Base-by-base conservation (phyloP, 1,140 invertebrate genomes). In the Drosophila neocordata region DNA sequence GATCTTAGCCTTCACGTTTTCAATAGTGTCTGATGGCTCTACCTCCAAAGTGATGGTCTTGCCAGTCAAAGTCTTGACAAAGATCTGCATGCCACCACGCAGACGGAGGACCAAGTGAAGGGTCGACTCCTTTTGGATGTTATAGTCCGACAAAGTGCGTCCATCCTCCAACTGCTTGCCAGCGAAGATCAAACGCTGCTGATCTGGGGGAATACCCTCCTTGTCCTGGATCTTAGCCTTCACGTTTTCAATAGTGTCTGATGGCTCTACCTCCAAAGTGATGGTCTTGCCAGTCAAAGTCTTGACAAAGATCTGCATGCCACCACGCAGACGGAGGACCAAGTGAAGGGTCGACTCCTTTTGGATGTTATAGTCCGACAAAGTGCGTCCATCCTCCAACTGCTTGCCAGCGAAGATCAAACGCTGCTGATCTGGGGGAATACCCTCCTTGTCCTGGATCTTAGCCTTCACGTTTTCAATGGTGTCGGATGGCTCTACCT, bases 61-160 rank as follows among this genome's bases (percentile, higher is more conserved):
- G 65, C 96, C 96, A 77, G 95, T 96, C 1, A 96, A 92, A 70
- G 95, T 96, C 91, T 96, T 96, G 1, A 96, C 96, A 90, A 96
- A 96, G 79, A 96, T 96, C 92, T 93, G 95, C 95, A 97, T 97
- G 94, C 96, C 95, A 94, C 96, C 94, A 93, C 96, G 93, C 44
- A 96, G 93, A 92, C 96, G 94, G 5, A 97, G 92, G 9, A 97
- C 96, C 83, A 98, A 93, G 91, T 98, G 97, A 53, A 98, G 93
- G 2, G 97, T 98, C 0, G 97, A 98, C 92, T 98, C 97, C 91
- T 96, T 97, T 88, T 97, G 95, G 81, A 97, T 96, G 89, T 96
- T 96, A 89, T 82, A 81, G 13, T 84, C 79, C 4, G 95, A 95
- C 1, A 96, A 90, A 1, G 96, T 97, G 0, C 95, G 95, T 24